Percentiles rank a stretch among this genome's conserved stretches.
Evolutionary conservation across 2,113 vertebrate genomes (phyloP).

Genomic region (Pseudorectes ferrugineus): DNA sequence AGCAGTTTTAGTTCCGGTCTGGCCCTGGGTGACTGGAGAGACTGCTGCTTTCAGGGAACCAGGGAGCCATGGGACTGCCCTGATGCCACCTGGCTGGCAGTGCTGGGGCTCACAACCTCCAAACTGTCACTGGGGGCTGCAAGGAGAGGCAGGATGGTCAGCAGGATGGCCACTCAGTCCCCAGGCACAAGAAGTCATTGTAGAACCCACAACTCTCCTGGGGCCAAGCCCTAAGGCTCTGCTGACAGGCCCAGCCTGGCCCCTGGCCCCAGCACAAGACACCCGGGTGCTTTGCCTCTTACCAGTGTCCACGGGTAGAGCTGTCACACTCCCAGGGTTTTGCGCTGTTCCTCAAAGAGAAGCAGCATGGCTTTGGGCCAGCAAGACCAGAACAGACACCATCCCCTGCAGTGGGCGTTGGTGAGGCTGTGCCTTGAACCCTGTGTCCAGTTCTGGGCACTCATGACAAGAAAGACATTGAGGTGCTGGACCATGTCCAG

Average conservation of each 20-base stretch:
- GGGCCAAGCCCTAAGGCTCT: neutral
- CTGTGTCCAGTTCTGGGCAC: neutral
- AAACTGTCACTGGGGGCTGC: neutral
- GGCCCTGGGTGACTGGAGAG: neutral
- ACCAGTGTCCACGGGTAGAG: neutral
- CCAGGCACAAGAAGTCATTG: neutral
- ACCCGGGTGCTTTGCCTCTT: neutral
- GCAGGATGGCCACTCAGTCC: neutral
- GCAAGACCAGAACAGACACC: neutral
- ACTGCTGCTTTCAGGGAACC: too few species aligned
- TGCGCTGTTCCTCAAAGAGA: accelerated
- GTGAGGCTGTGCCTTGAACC: neutral
- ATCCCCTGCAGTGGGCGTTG: neutral
- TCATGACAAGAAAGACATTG: neutral
- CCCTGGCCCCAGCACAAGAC: neutral
- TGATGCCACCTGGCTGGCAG: neutral
- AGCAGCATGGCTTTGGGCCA: neutral
- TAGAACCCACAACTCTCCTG: neutral
- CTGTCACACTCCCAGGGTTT: too few species aligned
- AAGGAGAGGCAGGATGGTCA: neutral
- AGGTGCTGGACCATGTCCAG: neutral
- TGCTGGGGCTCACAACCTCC: neutral
- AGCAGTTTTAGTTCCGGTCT: accelerated
- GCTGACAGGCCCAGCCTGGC: neutral
- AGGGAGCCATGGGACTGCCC: too few species aligned